Evolutionary conservation across 2,888 invertebrate species (phyloP).

Genomic region (Trichopria drosophilae): DNA sequence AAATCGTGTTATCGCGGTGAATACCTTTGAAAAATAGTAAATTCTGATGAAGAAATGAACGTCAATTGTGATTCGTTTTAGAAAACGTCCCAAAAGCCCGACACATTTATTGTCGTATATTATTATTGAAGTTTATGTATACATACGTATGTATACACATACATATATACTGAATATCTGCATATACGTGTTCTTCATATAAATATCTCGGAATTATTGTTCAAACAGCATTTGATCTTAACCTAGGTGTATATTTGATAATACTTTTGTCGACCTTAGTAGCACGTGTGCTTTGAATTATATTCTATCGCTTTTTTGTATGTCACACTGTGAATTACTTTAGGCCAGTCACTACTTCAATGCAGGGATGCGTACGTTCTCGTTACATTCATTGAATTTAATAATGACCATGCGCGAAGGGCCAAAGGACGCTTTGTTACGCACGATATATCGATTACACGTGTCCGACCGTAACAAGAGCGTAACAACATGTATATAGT

Average conservation of each 20-base stretch:
- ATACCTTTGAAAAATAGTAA: no score
- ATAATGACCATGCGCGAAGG: no score
- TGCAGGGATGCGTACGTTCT: slow-evolving; percentile 43
- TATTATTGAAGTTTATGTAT: slow-evolving; percentile 30
- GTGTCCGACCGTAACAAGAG: no score
- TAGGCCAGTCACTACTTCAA: slow-evolving; percentile 58
- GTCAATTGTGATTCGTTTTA: no score
- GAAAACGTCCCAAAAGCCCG: no score
- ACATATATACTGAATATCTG: slow-evolving; percentile 37
- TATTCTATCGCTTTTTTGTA: slow-evolving; percentile 30
- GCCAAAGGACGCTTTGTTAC: no score
- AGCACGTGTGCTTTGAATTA: slow-evolving; percentile 29
- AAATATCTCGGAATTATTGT: slow-evolving; percentile 58
- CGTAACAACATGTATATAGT: no score
- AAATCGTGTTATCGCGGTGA: no score
- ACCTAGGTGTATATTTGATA: slow-evolving; percentile 42
- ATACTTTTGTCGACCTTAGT: no score
- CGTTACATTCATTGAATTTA: slow-evolving; percentile 28
- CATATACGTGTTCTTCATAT: slow-evolving; percentile 40
- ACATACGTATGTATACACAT: slow-evolving; percentile 40
- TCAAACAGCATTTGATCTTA: slow-evolving; percentile 59
- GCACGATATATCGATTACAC: no score
- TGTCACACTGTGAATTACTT: slow-evolving; percentile 46
- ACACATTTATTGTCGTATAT: slow-evolving; percentile 40
- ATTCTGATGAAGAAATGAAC: no score